phyloP scores from a whole-genome alignment of 2,113 vertebrate species.

The Turnix velox region DNA sequence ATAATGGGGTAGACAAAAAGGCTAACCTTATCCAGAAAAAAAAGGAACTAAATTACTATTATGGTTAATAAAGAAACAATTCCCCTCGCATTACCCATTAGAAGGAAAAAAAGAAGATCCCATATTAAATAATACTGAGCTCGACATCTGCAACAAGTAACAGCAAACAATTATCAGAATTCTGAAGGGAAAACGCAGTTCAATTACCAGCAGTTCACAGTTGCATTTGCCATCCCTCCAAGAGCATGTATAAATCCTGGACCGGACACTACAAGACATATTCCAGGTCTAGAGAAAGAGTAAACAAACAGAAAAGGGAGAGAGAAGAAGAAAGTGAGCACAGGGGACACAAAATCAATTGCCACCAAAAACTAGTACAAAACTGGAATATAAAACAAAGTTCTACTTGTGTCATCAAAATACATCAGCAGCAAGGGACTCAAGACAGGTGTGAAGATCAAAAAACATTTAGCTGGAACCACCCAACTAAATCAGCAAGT shows the following conservation, averaged over 20 bases:
- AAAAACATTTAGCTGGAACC: background rate
- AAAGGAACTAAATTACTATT: background rate
- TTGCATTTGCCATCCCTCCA: constrained; percentile 95
- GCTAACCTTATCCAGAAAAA: background rate
- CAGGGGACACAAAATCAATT: background rate
- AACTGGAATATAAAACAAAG: background rate
- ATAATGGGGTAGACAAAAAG: background rate
- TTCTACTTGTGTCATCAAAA: background rate
- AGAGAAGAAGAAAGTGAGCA: background rate
- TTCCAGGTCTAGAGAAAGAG: constrained; percentile 81
- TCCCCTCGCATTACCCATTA: background rate
- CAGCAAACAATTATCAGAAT: background rate
- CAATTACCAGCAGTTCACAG: constrained; percentile 92
- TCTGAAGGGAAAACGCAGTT: background rate
- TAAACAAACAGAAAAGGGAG: background rate
- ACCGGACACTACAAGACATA: constrained; percentile 93
- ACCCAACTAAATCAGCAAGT: background rate
- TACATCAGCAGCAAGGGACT: background rate
- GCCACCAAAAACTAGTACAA: background rate
- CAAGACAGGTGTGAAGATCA: background rate
- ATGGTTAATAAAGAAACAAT: background rate
- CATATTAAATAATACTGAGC: background rate
- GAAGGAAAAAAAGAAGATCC: background rate
- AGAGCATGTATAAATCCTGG: constrained; percentile 91
- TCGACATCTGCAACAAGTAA: background rate